These are phyloP conservation scores for Anas flavirostris DNA, from an alignment of 2,797 vertebrate species.

Conservation along the genomic window DNA sequence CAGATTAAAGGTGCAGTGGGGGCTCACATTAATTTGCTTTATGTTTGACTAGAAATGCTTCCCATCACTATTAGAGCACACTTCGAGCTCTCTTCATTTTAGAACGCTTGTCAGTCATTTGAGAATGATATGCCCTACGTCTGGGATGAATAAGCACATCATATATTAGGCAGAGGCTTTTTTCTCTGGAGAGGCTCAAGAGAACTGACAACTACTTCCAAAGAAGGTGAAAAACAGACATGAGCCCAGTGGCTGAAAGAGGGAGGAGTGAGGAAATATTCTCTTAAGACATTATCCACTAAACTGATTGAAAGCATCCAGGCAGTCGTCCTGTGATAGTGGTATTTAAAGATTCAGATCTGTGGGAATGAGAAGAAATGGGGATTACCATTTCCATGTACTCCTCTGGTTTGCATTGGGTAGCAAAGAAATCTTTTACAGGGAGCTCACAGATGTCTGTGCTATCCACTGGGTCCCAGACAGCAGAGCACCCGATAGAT, in stretches of 20 bases:
- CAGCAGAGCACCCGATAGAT: fast-evolving
- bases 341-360: background rate
- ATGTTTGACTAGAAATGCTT: slow-evolving; percentile 88
- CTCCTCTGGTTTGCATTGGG: background rate
- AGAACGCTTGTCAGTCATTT: slow-evolving; percentile 86
- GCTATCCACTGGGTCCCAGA: fast-evolving
- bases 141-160: slow-evolving; percentile 83
- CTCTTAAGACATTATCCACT: background rate
- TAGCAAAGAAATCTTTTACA: background rate
- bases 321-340: background rate
- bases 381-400: background rate
- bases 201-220: slow-evolving; percentile 66
- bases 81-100: slow-evolving; percentile 82
- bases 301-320: background rate
- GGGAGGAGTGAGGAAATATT: background rate
- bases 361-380: background rate
- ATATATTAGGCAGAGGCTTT: slow-evolving; percentile 80
- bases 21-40: slow-evolving; percentile 87
- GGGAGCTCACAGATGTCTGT: background rate
- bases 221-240: slow-evolving; percentile 54
- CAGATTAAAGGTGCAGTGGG: slow-evolving; percentile 82
- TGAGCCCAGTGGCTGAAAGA: slow-evolving; percentile 1
- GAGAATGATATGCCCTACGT: slow-evolving; percentile 79
- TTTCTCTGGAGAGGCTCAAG: slow-evolving; percentile 64
- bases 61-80: slow-evolving; percentile 80